Evolutionary conservation across 2,113 vertebrate species (phyloP), one percentile per base, ranked within the genome.

Genomic region (Macrotus californicus): DNA sequence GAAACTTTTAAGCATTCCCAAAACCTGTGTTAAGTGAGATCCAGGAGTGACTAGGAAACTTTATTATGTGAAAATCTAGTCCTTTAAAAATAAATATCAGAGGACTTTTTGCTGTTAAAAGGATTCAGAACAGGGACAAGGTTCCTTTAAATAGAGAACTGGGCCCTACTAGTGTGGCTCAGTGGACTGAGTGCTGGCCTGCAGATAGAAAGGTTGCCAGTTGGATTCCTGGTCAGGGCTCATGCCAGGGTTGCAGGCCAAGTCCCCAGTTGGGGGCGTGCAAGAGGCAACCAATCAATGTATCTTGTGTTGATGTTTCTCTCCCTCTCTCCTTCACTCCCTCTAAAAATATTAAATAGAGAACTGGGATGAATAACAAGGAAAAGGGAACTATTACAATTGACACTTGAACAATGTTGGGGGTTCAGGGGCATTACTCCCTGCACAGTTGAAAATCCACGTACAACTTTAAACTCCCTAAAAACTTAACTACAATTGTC

Each of bases 1-100:
- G 79, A 61, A 76, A 80, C n/a, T 94, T 64, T 94, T 64, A 90
- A 92, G 66, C 41, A 93, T 64, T 79, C 67, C 56, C 48, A 61
- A 85, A 84, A 36, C 84, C 18, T 50, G 19, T 92, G 7, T 89
- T 94, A 90, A 94, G 39, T 77, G 50, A 83, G 52, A 54, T 80
- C 56, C n/a, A 7, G 29, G 21, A 61, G 2, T 75, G 83, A 87
- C 36, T 43, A 89, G 89, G 73, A 90, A 89, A 87, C 26, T 67
- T 22, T 41, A 72, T 34, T 77, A 84, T 67, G 26, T 56, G 50
- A 93, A 89, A 96, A 94, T 67, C 15, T 56, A 66, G 36, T 87
- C n/a, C 61, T 88, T 95, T 84, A 77, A 48, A 64, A 88, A 24
- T 46, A 64, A 66, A 5, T 84, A 67, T 92, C 85, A 83, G 21